Evolutionary conservation across 2,888 invertebrate species (phyloP).

Genomic region (Drosophila meridionalis): DNA sequence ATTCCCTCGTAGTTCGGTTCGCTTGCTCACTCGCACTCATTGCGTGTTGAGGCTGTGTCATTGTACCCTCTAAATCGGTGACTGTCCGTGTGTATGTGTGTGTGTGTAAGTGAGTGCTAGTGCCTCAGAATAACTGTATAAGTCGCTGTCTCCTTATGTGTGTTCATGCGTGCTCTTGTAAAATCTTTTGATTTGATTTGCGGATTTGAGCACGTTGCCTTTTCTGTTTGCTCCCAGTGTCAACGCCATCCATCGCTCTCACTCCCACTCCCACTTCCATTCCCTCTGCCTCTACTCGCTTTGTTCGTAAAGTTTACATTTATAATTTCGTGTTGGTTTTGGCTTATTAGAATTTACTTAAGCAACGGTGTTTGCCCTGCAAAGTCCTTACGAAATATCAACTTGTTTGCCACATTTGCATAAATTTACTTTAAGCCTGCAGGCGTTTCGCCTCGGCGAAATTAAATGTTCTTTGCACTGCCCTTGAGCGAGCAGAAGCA

Average conservation of each 20-base stretch:
- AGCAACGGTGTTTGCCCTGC: slow-evolving; percentile 21
- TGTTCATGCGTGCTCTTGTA: slow-evolving; percentile 66
- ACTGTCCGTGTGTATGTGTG: background rate
- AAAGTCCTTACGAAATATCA: slow-evolving; percentile 33
- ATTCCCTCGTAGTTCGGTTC: background rate
- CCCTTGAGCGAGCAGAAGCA: slow-evolving; percentile 4
- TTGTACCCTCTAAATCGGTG: slow-evolving; percentile 27
- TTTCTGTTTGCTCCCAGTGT: slow-evolving; percentile 26
- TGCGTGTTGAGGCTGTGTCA: slow-evolving; percentile 19
- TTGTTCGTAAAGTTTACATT: slow-evolving; percentile 48
- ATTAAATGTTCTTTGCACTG: slow-evolving; percentile 29
- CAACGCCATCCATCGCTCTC: slow-evolving; percentile 2
- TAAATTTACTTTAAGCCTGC: slow-evolving; percentile 49
- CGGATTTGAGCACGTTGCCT: slow-evolving; percentile 64
- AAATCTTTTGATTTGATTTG: slow-evolving; percentile 78
- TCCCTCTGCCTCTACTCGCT: background rate
- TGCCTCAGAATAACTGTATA: slow-evolving; percentile 25
- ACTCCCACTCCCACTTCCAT: background rate
- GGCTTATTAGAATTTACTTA: slow-evolving; percentile 72
- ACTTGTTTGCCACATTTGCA: slow-evolving; percentile 27
- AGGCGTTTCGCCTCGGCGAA: slow-evolving; percentile 14
- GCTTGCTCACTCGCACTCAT: slow-evolving; percentile 4
- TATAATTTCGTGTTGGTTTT: slow-evolving; percentile 72
- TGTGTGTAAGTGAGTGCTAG: slow-evolving; percentile 18
- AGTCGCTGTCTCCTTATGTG: slow-evolving; percentile 42